Conservation (phyloP, 2,888 invertebrate genomes). For the Scrobipalpa costella region DNA sequence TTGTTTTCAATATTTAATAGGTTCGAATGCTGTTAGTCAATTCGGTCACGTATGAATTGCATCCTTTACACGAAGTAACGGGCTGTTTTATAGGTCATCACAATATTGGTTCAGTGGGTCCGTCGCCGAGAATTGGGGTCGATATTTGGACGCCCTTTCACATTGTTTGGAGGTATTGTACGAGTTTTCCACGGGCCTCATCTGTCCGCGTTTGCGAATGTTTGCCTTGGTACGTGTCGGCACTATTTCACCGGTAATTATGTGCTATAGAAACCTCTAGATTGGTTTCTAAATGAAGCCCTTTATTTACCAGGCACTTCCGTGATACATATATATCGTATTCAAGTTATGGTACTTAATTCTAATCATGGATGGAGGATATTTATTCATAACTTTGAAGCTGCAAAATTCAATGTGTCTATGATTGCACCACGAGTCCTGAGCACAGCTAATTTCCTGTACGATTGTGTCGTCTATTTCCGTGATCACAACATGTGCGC, state of each 20-base stretch:
- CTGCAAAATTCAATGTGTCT: too few species aligned
- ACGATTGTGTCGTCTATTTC: background rate
- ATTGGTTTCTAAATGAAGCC: constrained; percentile 39
- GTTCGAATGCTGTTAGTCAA: constrained; percentile 44
- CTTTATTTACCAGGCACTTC: constrained; percentile 9
- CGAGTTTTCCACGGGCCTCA: constrained; percentile 26
- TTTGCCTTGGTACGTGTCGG: constrained; percentile 29
- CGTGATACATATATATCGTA: background rate
- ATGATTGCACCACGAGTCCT: too few species aligned
- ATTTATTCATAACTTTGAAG: too few species aligned
- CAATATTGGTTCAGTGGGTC: constrained; percentile 46
- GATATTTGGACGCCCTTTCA: constrained; percentile 57
- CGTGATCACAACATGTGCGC: background rate
- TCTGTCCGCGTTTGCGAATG: constrained; percentile 25
- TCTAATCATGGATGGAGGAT: too few species aligned
- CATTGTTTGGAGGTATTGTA: constrained; percentile 30
- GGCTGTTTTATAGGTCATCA: constrained; percentile 50
- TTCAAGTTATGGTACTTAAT: too few species aligned
- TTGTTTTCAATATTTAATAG: constrained; percentile 53
- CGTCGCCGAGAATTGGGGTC: constrained; percentile 44
- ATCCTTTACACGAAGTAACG: constrained; percentile 67
- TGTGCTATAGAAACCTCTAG: constrained; percentile 24
- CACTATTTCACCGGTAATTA: constrained; percentile 25
- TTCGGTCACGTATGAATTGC: constrained; percentile 60
- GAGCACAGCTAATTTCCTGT: background rate